Conservation (phyloP, 2,113 vertebrate species). For the Corythornis madagascariensis region DNA sequence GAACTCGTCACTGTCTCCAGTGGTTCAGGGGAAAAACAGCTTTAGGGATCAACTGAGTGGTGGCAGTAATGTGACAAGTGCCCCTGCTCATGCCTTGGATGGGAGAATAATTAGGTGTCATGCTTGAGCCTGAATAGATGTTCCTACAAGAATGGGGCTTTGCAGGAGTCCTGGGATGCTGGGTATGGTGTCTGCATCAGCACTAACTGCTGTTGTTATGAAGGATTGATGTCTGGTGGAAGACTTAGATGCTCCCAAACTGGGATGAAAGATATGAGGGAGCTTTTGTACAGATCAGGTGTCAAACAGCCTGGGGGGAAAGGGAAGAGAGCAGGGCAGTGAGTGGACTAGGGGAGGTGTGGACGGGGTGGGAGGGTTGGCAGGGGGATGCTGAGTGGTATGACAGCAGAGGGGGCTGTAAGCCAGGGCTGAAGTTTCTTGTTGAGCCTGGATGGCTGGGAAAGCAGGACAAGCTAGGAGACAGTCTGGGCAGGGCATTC, state of each 20-base stretch:
- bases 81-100: neutral
- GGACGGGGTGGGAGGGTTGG: neutral
- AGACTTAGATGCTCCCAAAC: neutral
- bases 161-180: neutral
- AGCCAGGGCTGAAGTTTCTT: neutral
- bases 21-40: neutral
- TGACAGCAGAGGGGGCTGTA: neutral
- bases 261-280: neutral
- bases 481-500: neutral
- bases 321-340: neutral
- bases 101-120: neutral
- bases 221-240: neutral
- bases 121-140: neutral
- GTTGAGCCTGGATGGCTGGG: too few species aligned
- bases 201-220: neutral
- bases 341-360: neutral
- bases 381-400: neutral
- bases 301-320: neutral
- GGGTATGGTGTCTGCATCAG: neutral
- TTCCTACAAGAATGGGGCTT: neutral
- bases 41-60: neutral
- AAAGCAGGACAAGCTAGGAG: neutral
- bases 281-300: neutral
- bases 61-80: neutral
- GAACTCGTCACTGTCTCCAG: neutral